Percentiles rank a stretch among this genome's conserved stretches.
Conservation (phyloP, 2,113 vertebrate genomes). For the Pongo pygmaeus region DNA sequence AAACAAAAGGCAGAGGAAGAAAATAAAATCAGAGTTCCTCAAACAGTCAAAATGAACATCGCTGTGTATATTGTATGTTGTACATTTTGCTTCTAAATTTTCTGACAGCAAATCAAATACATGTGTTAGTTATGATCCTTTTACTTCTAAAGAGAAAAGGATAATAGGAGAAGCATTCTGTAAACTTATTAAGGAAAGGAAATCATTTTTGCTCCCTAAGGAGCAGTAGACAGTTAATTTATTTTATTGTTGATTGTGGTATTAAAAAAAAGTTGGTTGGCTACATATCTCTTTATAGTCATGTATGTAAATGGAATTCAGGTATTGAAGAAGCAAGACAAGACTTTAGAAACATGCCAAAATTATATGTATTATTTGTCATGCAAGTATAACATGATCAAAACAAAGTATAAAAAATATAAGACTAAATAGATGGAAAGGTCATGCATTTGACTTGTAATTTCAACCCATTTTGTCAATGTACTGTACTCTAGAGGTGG, state of each 20-base stretch:
- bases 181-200: not conserved
- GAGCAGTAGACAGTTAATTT: not conserved
- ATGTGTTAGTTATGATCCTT: not conserved
- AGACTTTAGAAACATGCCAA: constrained; percentile 38
- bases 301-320: constrained; percentile 19
- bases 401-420: constrained; percentile 3
- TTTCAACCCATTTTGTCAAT: not conserved
- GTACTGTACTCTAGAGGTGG: not conserved
- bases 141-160: constrained; percentile 1
- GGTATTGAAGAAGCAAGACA: not conserved
- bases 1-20: constrained; percentile 37
- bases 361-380: not conserved
- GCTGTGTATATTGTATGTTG: not conserved
- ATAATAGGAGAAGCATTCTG: not conserved
- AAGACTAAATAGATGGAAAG: not conserved
- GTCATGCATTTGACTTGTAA: not conserved
- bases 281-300: not conserved
- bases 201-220: not conserved
- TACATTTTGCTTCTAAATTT: constrained; percentile 42
- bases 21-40: not conserved
- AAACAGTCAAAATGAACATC: not conserved
- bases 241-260: not conserved
- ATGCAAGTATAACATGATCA: not conserved
- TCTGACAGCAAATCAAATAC: constrained; percentile 15
- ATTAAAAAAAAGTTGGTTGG: not conserved